Conservation (phyloP, 2,797 vertebrate species). For the Pampus argenteus region DNA sequence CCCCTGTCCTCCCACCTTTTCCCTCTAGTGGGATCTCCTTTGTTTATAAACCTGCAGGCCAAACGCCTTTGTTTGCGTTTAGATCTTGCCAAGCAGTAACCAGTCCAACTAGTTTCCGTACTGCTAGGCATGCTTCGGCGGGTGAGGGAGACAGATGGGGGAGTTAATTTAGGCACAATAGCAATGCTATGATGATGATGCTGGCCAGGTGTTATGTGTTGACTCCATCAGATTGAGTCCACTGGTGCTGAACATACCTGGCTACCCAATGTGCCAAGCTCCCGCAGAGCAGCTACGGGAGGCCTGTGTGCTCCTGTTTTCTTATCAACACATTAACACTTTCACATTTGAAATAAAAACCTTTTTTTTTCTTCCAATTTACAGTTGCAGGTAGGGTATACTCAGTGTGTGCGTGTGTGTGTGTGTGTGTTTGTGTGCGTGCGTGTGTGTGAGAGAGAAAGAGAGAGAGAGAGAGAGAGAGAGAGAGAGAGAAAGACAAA, state of each 20-base stretch:
- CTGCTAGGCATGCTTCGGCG: not conserved
- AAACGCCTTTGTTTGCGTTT: slow-evolving; percentile 51
- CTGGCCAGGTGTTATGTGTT: slow-evolving; percentile 50
- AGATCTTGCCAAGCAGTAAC: slow-evolving; percentile 48
- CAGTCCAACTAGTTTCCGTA: slow-evolving; percentile 70
- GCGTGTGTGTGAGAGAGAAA: not conserved
- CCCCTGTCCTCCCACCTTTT: not conserved
- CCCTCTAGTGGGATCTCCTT: slow-evolving; percentile 8
- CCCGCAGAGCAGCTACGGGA: slow-evolving; percentile 43
- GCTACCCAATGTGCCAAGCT: slow-evolving; percentile 31
- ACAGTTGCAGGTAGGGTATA: slow-evolving; percentile 1
- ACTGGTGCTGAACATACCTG: slow-evolving; percentile 13
- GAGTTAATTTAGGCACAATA: slow-evolving; percentile 47
- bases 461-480: slow-evolving; percentile 55
- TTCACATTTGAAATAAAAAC: slow-evolving; percentile 26
- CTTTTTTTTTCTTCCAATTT: slow-evolving; percentile 26
- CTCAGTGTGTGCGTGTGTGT: not conserved
- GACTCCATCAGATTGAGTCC: slow-evolving; percentile 26
- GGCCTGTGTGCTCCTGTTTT: slow-evolving; percentile 38
- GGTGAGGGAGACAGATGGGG: slow-evolving; percentile 29
- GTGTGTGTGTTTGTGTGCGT: not conserved
- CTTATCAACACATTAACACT: slow-evolving; percentile 62
- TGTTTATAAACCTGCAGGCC: slow-evolving; percentile 45
- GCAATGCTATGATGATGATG: slow-evolving; percentile 27
- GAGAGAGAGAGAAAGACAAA: slow-evolving; percentile 67